Conservation (phyloP, 1,140 invertebrate genomes). For the Nasonia longicornis region DNA sequence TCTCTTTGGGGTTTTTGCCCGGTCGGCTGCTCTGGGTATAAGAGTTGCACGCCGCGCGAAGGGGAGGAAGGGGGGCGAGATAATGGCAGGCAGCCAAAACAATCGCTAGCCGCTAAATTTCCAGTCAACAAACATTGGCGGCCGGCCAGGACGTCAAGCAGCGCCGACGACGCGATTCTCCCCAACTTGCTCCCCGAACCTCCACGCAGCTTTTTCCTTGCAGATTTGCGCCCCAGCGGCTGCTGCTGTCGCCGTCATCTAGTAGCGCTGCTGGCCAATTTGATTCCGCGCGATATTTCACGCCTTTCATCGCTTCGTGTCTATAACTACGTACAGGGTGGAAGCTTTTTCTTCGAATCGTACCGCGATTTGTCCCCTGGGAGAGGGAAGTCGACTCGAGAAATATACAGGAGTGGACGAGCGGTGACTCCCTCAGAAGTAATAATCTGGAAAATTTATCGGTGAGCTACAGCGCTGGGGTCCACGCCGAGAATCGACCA, state of each 20-base stretch:
- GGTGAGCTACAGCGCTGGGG: background rate
- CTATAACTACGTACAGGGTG: no score
- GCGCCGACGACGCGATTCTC: background rate
- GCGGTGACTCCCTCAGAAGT: background rate
- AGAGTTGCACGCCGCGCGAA: conserved; percentile 39
- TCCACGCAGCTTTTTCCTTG: conserved; percentile 13
- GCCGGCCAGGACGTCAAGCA: conserved; percentile 51
- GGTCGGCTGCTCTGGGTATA: background rate
- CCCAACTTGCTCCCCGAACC: background rate
- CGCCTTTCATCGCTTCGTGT: background rate
- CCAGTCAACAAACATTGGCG: conserved; percentile 65
- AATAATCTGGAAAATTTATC: conserved; percentile 37
- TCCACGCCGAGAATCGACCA: background rate
- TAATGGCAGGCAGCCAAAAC: conserved; percentile 65
- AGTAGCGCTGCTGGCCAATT: conserved; percentile 37
- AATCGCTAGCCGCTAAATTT: conserved; percentile 64
- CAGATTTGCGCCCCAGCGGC: conserved; percentile 3
- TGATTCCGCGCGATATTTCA: conserved; percentile 19
- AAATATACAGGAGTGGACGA: background rate
- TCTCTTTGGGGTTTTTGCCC: conserved; percentile 7
- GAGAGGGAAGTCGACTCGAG: conserved; percentile 8
- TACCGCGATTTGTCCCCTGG: background rate
- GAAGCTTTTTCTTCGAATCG: background rate
- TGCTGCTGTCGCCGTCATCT: conserved; percentile 13
- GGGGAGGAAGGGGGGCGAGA: conserved; percentile 42